phyloP scores from a whole-genome alignment of 1,140 invertebrate genomes.

The Drosophila rhopaloa region DNA sequence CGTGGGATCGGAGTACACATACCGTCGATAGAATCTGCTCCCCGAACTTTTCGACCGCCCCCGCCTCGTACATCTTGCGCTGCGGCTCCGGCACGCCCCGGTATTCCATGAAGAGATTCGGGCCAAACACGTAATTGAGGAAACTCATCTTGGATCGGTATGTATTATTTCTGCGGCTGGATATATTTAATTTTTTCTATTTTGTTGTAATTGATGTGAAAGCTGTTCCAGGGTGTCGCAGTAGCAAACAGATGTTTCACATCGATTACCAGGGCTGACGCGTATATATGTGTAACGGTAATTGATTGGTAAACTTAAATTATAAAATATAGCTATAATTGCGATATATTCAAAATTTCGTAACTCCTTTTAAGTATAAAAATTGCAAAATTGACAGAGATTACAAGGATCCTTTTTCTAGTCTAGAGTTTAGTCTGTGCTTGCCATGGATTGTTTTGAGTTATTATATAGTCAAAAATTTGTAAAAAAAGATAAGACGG shows the following conservation, averaged over 20 bases:
- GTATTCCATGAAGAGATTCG: conserved; percentile 88
- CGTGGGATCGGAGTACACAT: conserved; percentile 62
- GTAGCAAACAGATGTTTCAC: conserved; percentile 29
- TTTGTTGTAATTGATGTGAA: conserved; percentile 50
- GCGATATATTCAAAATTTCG: no score
- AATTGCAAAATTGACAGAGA: no score
- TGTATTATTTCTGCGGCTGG: conserved; percentile 8
- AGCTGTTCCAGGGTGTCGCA: conserved; percentile 39
- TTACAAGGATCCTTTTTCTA: no score
- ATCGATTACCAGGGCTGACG: conserved; percentile 16
- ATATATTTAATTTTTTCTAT: conserved; percentile 46
- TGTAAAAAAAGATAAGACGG: no score
- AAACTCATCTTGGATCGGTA: conserved; percentile 71
- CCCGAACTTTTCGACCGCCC: conserved; percentile 89
- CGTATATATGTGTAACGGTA: neutral
- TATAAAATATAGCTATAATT: no score
- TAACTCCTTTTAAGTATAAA: no score
- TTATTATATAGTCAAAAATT: no score
- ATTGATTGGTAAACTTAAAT: no score
- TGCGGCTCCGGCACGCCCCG: conserved; percentile 84
- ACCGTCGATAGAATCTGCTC: conserved; percentile 90
- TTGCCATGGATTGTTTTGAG: no score
- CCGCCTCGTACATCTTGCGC: conserved; percentile 88
- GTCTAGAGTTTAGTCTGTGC: no score
- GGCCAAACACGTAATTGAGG: conserved; percentile 87